Evolutionary conservation across 1,140 invertebrate species (phyloP), one percentile per base, ranked within the genome.

Genomic region (Drosophila micromelanica): DNA sequence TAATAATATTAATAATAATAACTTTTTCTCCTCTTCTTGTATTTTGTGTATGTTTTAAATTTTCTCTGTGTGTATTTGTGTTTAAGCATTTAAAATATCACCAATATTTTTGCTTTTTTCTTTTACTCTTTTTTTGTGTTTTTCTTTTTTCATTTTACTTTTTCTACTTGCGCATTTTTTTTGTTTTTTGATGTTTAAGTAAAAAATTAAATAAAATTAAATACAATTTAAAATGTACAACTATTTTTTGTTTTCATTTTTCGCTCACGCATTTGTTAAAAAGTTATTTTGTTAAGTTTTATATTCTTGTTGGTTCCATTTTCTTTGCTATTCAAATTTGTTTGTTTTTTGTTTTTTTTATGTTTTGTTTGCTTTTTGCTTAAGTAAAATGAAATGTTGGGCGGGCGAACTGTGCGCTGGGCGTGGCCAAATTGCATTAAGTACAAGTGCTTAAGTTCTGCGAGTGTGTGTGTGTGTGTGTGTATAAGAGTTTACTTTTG

Each of bases 221-320:
- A 85, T 79, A 89, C 78, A 79, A 79, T 87, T 79, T 79, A 89
- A 89, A 89, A 90, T 89, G 70, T 84, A 89, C 85, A 89, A 80
- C 70, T 84, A 59, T 84, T 78, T 84, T 79, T 63, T 73, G 49
- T 80, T 38, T 55, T 70, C 48, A 46, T 55, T 46, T 57, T 17
- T 17, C 17, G 17, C 43, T 70, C 49, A 13, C 43, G 48, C 37
- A 35, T 43, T 65, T 65, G 54, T 78, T 72, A 70, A 65, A 75
- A 75, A 71, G 54, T 65, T 78, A 23, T 40, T 48, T 56, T 15
- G 23, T 56, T 46, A 56, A 48, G 45, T 60, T 70, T 73, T 45
- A 43, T 63, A 71, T 65, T 74, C 57, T 78, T 71, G 78, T 85
- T 85, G 81, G 82, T 87, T 85, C 81, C 80, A 78, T 82, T 62